Conservation (phyloP, 2,888 invertebrate genomes). For the Ellobium chinense region DNA sequence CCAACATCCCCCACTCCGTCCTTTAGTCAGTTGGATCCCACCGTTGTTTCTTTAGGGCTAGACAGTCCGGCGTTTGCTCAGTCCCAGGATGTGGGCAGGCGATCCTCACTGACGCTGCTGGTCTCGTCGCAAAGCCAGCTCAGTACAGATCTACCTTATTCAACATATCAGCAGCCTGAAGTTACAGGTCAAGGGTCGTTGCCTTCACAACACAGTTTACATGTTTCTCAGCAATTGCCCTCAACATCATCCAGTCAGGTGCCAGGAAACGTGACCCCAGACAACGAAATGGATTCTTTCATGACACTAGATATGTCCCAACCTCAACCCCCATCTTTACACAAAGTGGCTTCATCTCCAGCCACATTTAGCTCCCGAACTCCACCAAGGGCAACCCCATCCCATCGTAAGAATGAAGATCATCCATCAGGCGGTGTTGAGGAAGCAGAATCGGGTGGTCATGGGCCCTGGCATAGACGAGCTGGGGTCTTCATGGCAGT, state of each 20-base stretch:
- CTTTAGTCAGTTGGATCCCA: slow-evolving; percentile 10
- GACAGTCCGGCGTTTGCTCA: background rate
- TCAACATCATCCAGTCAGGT: background rate
- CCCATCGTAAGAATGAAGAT: background rate
- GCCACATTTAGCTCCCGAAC: background rate
- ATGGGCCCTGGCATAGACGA: slow-evolving; percentile 39
- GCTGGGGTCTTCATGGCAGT: slow-evolving; percentile 49
- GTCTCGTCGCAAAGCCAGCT: background rate
- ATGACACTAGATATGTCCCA: background rate
- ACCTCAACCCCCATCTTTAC: background rate
- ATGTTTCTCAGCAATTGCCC: background rate
- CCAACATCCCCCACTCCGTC: slow-evolving; percentile 25
- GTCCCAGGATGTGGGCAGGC: background rate
- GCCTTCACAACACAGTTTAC: background rate
- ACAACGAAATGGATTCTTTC: background rate
- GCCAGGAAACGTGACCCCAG: background rate
- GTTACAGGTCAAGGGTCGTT: background rate
- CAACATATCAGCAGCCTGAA: slow-evolving; percentile 10
- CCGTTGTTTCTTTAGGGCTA: background rate
- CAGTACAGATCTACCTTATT: background rate
- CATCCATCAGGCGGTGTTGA: background rate
- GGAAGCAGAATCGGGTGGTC: background rate
- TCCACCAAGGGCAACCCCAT: no score
- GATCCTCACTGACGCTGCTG: no score
- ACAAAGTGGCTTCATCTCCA: background rate